Evolutionary conservation across 2,888 invertebrate species (phyloP).

Genomic region (Augochlorella aurata): DNA sequence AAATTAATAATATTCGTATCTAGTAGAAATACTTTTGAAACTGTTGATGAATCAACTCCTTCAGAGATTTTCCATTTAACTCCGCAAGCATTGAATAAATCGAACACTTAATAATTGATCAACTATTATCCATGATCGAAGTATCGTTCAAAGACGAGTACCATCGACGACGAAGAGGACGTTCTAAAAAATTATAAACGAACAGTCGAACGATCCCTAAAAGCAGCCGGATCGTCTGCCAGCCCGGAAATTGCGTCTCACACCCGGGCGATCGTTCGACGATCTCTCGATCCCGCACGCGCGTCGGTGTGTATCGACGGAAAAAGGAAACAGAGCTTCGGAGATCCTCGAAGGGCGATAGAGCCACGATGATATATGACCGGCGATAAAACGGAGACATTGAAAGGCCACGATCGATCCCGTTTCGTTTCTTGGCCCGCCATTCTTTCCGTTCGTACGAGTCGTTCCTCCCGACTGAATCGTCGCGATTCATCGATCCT

Average conservation of each 20-base stretch:
- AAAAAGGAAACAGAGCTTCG: slow-evolving; percentile 68
- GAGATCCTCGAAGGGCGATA: slow-evolving; percentile 75
- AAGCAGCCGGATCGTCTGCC: background rate
- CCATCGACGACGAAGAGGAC: background rate
- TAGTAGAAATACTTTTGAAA: too few relatives aligned
- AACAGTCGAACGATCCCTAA: background rate
- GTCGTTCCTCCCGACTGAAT: slow-evolving; percentile 53
- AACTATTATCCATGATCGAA: too few relatives aligned
- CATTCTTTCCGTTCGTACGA: slow-evolving; percentile 58
- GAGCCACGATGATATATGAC: slow-evolving; percentile 80
- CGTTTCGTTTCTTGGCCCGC: slow-evolving; percentile 69
- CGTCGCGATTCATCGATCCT: slow-evolving; percentile 67
- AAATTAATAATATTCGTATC: too few relatives aligned
- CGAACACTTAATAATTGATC: too few relatives aligned
- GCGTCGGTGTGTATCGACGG: slow-evolving; percentile 36
- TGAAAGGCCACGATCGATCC: slow-evolving; percentile 76
- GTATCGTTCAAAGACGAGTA: too few relatives aligned
- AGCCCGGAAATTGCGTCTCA: slow-evolving; percentile 75
- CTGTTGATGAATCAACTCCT: too few relatives aligned
- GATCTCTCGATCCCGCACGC: slow-evolving; percentile 66
- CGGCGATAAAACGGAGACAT: slow-evolving; percentile 80
- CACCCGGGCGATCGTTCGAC: slow-evolving; percentile 64
- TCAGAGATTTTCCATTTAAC: too few relatives aligned
- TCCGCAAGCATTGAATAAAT: too few relatives aligned
- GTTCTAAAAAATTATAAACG: background rate